phyloP scores from a whole-genome alignment of 2,888 invertebrate genomes.

The Harmothoe impar region DNA sequence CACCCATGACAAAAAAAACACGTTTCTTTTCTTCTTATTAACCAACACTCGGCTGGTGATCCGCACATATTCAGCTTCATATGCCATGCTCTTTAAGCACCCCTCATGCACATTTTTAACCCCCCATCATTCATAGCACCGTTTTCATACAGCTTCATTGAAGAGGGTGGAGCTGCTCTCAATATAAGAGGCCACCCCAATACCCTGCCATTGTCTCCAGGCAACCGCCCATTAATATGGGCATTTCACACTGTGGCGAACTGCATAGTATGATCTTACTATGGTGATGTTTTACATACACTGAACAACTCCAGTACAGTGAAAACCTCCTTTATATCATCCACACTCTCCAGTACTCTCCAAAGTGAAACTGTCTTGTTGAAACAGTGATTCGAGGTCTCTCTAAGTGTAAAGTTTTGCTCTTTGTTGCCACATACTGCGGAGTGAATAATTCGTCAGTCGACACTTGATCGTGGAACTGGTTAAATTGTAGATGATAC shows the following conservation, averaged over 20 bases:
- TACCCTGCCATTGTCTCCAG: not conserved
- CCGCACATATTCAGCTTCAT: conserved; percentile 8
- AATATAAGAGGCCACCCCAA: too few relatives aligned
- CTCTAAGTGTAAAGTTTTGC: not conserved
- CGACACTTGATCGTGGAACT: not conserved
- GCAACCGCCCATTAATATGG: not conserved
- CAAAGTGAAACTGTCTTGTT: not conserved
- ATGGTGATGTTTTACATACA: not conserved
- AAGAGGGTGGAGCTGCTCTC: too few relatives aligned
- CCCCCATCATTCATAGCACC: conserved; percentile 7
- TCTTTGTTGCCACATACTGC: not conserved
- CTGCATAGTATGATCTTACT: not conserved
- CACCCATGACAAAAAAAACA: not conserved
- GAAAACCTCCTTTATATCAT: not conserved
- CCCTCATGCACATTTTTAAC: not conserved
- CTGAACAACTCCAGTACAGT: not conserved
- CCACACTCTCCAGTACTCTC: not conserved
- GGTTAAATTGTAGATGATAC: not conserved
- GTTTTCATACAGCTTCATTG: not conserved
- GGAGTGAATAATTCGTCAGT: not conserved
- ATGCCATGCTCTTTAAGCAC: not conserved
- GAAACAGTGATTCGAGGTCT: not conserved
- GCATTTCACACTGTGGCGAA: not conserved
- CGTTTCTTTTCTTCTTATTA: not conserved
- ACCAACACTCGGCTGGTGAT: not conserved